phyloP scores from a whole-genome alignment of 2,888 invertebrate genomes.

The Enchytraeus crypticus region DNA sequence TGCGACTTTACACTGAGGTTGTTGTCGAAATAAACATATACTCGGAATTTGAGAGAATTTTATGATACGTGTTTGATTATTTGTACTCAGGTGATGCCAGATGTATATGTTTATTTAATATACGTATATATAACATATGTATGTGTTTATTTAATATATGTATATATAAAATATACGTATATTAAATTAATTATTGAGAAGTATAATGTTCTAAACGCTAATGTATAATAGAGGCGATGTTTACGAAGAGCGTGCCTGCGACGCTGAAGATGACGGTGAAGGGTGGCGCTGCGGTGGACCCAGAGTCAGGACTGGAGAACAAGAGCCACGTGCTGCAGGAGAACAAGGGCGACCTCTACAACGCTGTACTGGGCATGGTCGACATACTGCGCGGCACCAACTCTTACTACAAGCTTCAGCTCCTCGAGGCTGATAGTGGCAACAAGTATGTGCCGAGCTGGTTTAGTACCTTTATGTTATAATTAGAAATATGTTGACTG shows the following conservation, averaged over 20 bases:
- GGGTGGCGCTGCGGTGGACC: conserved; percentile 83
- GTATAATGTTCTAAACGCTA: too few species aligned
- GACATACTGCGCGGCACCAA: conserved; percentile 80
- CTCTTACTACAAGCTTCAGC: conserved; percentile 87
- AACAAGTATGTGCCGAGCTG: conserved; percentile 15
- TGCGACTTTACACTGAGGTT: too few species aligned
- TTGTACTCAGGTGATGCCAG: background rate
- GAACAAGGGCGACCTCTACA: conserved; percentile 56
- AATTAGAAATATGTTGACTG: background rate
- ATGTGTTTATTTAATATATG: background rate
- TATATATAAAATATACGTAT: too few species aligned
- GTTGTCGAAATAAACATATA: too few species aligned
- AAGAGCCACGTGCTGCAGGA: conserved; percentile 64
- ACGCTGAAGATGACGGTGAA: conserved; percentile 63
- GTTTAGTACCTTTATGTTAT: background rate
- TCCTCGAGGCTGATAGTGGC: conserved; percentile 65
- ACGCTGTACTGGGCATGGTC: conserved; percentile 71
- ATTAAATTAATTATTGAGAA: too few species aligned
- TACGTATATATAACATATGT: background rate
- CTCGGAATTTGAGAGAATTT: too few species aligned
- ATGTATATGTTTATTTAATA: background rate
- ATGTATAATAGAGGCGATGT: conserved; percentile 33
- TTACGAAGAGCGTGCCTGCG: conserved; percentile 42
- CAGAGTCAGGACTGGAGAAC: conserved; percentile 70
- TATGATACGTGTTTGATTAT: background rate